Base-by-base conservation (phyloP, 2,113 vertebrate species). In the Siniperca chuatsi region DNA sequence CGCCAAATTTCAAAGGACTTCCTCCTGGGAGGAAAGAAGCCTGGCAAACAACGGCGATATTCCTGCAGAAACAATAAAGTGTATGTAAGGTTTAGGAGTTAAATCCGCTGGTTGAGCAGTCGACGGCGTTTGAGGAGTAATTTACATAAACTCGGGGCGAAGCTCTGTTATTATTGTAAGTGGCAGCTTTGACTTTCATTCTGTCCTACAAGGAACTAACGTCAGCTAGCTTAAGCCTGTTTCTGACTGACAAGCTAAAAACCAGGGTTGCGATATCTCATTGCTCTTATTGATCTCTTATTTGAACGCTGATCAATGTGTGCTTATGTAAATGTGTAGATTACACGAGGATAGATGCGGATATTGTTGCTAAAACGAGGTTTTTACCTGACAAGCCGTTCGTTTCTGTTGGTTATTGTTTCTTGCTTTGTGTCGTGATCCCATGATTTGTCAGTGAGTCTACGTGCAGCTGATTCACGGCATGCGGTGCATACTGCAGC, bases 1-100 rank as follows among this genome's bases (percentile, higher is more conserved):
- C 96, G 96, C 96, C 96, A 96, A 96, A 95, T 96, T 96, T 96
- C 96, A 96, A 96, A 96, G 96, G 76, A 96, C 96, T 96, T 96
- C 96, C 96, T 96, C 95, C 93, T 89, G 93, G 82, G 85, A 87
- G 90, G 66, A 92, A 50, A 86, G 66, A 88, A 69, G 3, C 4
- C 74, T 1, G 21, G 11, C n/a, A 6, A 55, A 37, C 33, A 71
- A 76, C 61, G 46, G 71, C 64, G 65, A 29, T 72, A 92, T 57
- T 9, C 44, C 69, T 7, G 25, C 21, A 54, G 9, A 44, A 67
- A 58, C 65, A 21, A 13, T 6, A 23, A 18, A 0, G 0, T 0
- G 0, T 0, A 5, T 5, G 0, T 0, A 0, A 18, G 37, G 10
- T 58, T 7, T 0, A 16, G 12, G 46, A 13, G 7, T 4, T 2